Conservation (phyloP, 2,113 vertebrate genomes). For the Amphilophus citrinellus region DNA sequence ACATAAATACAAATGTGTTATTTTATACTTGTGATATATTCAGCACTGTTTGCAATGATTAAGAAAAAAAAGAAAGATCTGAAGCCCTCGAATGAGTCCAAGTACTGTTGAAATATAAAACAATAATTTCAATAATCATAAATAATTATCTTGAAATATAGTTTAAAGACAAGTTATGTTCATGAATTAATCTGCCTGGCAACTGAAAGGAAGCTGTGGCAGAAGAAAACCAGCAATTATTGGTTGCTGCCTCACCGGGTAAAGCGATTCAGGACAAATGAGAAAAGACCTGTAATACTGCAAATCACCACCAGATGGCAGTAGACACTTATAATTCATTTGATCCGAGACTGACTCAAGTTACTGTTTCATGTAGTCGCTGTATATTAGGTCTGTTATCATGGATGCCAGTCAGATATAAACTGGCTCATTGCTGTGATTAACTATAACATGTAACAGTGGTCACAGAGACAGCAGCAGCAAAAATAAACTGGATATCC, state of each 20-base stretch:
- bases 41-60: not conserved
- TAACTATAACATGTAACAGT: not conserved
- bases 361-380: not conserved
- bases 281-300: constrained; percentile 37
- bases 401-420: not conserved
- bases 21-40: not conserved
- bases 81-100: not conserved
- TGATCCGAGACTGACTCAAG: not conserved
- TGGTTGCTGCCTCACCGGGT: constrained; percentile 49
- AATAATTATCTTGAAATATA: not conserved
- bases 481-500: not conserved
- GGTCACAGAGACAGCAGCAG: rapidly evolving
- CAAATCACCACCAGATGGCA: constrained; percentile 55
- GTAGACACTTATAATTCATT: not conserved
- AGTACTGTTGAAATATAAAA: not conserved
- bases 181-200: constrained; percentile 67
- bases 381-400: not conserved
- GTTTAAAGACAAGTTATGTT: not conserved
- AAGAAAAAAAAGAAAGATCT: not conserved
- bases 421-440: not conserved
- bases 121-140: not conserved
- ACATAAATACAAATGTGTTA: not conserved
- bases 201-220: constrained; percentile 57
- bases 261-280: constrained; percentile 59
- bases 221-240: constrained; percentile 62